These are phyloP conservation scores for Pandemis heparana DNA, from an alignment of 2,888 invertebrate genomes.

Conservation along the genomic window DNA sequence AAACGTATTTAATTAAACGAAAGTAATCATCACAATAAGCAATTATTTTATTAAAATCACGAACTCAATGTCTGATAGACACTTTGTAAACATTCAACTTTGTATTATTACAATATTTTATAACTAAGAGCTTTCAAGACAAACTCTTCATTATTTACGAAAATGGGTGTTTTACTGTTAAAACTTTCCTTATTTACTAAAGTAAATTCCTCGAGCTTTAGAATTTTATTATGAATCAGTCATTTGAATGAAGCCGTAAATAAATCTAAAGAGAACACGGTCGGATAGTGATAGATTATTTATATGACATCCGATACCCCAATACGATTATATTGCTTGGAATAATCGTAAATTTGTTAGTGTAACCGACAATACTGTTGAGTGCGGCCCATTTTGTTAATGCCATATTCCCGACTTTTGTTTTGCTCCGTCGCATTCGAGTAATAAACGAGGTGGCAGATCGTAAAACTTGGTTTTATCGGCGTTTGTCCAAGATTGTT, in stretches of 20 bases:
- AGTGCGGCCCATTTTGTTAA: slow-evolving; percentile 71
- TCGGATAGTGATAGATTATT: slow-evolving; percentile 64
- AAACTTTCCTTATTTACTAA: slow-evolving; percentile 24
- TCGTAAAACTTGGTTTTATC: slow-evolving; percentile 77
- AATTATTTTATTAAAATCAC: not conserved
- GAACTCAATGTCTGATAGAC: not conserved
- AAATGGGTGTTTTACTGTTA: slow-evolving; percentile 10
- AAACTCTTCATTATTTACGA: slow-evolving; percentile 4
- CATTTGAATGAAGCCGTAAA: slow-evolving; percentile 61
- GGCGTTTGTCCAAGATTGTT: slow-evolving; percentile 77
- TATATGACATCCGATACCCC: slow-evolving; percentile 67
- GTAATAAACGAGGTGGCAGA: slow-evolving; percentile 80
- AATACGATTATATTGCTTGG: slow-evolving; percentile 60
- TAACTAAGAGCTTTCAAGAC: not conserved
- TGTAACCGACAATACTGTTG: slow-evolving; percentile 66
- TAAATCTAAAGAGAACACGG: slow-evolving; percentile 62
- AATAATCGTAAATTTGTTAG: slow-evolving; percentile 71
- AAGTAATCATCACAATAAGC: not conserved
- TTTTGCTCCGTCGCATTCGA: slow-evolving; percentile 63
- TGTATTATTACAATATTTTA: not conserved
- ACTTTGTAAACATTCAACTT: not conserved
- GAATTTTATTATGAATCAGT: slow-evolving; percentile 23
- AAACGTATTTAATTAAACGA: not conserved
- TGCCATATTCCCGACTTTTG: slow-evolving; percentile 68
- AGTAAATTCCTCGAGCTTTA: slow-evolving; percentile 23